phyloP scores from a whole-genome alignment of 2,797 vertebrate genomes.

The Kryptopterus vitreolus region DNA sequence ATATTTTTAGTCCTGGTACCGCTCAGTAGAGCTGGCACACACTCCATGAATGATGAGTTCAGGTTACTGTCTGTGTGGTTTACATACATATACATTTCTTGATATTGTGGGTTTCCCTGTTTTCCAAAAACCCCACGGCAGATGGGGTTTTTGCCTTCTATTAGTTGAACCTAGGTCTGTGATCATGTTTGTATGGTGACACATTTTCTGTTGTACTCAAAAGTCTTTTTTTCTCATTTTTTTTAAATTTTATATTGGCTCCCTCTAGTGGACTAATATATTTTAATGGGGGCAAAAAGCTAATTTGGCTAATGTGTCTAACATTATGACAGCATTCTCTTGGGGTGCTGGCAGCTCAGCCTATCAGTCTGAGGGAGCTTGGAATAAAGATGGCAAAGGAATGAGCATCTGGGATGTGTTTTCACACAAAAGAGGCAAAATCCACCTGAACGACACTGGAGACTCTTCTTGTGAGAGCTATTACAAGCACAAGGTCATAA shows the following conservation, averaged over 20 bases:
- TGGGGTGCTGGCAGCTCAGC: conserved; percentile 91
- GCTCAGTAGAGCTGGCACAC: not conserved
- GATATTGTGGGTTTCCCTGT: not conserved
- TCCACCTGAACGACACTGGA: conserved; percentile 77
- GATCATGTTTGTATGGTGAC: not conserved
- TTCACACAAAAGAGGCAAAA: conserved; percentile 79
- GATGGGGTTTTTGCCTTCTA: not conserved
- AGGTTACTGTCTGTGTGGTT: not conserved
- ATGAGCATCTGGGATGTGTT: conserved; percentile 90
- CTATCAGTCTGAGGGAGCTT: conserved; percentile 91
- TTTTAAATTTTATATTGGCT: conserved; percentile 18
- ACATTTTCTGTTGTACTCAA: not conserved
- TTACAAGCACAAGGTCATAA: conserved; percentile 82
- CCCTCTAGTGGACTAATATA: conserved; percentile 12
- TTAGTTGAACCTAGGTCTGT: no score
- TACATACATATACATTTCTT: no score
- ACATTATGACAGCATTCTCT: conserved; percentile 76
- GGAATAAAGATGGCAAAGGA: conserved; percentile 89
- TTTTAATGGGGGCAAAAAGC: not conserved
- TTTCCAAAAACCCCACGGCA: not conserved
- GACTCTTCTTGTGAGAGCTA: conserved; percentile 86
- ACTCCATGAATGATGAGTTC: not conserved
- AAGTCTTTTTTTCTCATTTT: no score
- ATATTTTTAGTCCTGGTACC: not conserved
- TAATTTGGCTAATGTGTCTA: no score